A percentile compares a stretch with the other conserved stretches of the same genome.
Conservation (phyloP, 2,797 vertebrate genomes). For the Cuculus canorus region DNA sequence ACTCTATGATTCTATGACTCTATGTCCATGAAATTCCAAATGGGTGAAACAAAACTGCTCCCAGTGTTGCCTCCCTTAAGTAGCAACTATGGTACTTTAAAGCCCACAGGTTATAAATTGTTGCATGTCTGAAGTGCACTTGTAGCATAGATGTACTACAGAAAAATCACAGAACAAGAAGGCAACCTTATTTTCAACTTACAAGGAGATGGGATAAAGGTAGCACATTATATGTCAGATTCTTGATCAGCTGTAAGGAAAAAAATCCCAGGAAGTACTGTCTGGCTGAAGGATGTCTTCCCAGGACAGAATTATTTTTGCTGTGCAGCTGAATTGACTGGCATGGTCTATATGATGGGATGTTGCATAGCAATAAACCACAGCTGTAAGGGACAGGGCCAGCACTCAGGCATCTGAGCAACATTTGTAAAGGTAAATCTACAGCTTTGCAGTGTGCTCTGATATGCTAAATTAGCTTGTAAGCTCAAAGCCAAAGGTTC, state of each 20-base stretch:
- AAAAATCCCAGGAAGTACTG: not conserved
- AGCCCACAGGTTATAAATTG: fast-evolving
- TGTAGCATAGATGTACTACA: not conserved
- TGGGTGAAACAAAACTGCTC: not conserved
- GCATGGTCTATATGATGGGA: not conserved
- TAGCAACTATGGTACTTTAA: not conserved
- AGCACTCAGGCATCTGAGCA: not conserved
- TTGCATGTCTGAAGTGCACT: not conserved
- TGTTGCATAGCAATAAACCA: not conserved
- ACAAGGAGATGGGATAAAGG: not conserved
- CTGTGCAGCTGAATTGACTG: not conserved
- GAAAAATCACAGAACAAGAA: not conserved
- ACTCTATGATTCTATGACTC: too few species aligned
- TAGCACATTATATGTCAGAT: not conserved
- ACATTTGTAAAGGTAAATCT: not conserved
- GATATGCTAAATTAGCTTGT: not conserved
- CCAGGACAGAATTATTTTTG: not conserved
- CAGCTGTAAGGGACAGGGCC: not conserved
- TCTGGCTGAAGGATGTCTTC: not conserved
- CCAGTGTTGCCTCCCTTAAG: not conserved
- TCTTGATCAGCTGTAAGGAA: not conserved
- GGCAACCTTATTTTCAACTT: not conserved
- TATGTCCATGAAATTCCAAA: not conserved
- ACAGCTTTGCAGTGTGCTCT: not conserved
- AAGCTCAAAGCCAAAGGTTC: not conserved